Percentiles rank a stretch among this genome's conserved stretches.
These are phyloP conservation scores for Tamias sibiricus DNA, from an alignment of 2,113 vertebrate genomes.

Conservation along the genomic window DNA sequence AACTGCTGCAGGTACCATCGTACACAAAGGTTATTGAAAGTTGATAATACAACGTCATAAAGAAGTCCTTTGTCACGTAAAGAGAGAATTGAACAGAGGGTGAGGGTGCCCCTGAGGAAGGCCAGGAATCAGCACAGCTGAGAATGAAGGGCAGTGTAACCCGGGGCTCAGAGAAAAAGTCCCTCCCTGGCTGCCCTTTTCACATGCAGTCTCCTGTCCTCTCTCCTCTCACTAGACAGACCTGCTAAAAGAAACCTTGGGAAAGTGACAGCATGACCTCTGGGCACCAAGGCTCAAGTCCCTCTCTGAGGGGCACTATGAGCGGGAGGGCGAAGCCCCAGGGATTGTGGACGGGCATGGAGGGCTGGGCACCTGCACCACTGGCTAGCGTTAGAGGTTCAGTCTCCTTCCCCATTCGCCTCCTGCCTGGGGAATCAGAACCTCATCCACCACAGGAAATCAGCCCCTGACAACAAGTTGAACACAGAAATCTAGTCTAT, in stretches of 20 bases:
- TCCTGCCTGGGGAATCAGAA: neutral
- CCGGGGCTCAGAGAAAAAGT: rapidly evolving
- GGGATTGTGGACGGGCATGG: neutral
- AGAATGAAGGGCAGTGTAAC: neutral
- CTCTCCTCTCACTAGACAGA: neutral
- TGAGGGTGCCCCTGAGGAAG: neutral
- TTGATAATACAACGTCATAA: neutral
- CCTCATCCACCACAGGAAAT: neutral
- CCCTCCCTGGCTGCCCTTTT: neutral
- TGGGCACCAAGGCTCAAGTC: neutral
- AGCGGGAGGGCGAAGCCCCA: neutral
- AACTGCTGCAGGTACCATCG: neutral
- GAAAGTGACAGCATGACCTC: neutral
- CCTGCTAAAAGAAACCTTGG: neutral
- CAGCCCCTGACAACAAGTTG: neutral
- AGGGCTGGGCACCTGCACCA: neutral
- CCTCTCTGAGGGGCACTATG: neutral
- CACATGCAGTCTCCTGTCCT: rapidly evolving
- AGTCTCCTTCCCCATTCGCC: neutral
- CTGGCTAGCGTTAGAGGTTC: neutral
- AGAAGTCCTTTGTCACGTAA: neutral
- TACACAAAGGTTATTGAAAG: neutral
- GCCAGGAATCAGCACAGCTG: rapidly evolving
- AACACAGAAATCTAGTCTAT: rapidly evolving
- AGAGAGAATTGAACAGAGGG: neutral